A percentile compares a stretch with the other conserved stretches of the same genome.
phyloP scores from a whole-genome alignment of 2,888 invertebrate genomes.

The Xestia xanthographa region DNA sequence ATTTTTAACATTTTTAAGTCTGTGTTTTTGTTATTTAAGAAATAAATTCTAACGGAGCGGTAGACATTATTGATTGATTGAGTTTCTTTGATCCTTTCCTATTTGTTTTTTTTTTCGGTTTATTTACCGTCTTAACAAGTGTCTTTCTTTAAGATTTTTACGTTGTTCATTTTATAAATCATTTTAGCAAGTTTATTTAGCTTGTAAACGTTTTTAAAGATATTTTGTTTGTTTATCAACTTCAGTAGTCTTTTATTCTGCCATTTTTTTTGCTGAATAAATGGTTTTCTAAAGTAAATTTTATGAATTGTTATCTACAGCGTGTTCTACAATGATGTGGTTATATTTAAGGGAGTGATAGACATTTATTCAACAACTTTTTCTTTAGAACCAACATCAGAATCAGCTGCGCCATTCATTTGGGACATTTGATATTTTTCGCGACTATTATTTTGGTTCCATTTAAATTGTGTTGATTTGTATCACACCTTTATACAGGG shows the following conservation, averaged over 20 bases:
- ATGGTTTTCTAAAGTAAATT: not conserved
- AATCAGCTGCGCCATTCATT: not conserved
- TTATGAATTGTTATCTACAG: not conserved
- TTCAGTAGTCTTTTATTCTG: not conserved
- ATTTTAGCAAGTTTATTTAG: not conserved
- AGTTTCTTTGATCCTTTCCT: conserved; percentile 18
- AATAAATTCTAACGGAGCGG: conserved; percentile 10
- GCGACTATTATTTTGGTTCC: not conserved
- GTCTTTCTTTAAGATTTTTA: not conserved
- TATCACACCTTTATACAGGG: no score
- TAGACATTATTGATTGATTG: conserved; percentile 25
- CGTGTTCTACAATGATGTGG: not conserved
- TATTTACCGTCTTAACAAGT: not conserved
- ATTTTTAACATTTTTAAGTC: conserved; percentile 23
- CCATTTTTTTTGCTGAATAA: not conserved
- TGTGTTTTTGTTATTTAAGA: conserved; percentile 17
- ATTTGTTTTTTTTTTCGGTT: conserved; percentile 10
- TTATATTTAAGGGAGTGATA: not conserved
- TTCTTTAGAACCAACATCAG: not conserved
- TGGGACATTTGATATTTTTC: not conserved
- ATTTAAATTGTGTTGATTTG: not conserved
- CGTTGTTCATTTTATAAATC: not conserved
- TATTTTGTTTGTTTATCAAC: not conserved
- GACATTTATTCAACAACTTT: not conserved
- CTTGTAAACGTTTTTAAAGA: not conserved